Evolutionary conservation across 2,113 vertebrate genomes (phyloP), one percentile per base, ranked within the genome.

Genomic region (Dendrocopos noguchii): DNA sequence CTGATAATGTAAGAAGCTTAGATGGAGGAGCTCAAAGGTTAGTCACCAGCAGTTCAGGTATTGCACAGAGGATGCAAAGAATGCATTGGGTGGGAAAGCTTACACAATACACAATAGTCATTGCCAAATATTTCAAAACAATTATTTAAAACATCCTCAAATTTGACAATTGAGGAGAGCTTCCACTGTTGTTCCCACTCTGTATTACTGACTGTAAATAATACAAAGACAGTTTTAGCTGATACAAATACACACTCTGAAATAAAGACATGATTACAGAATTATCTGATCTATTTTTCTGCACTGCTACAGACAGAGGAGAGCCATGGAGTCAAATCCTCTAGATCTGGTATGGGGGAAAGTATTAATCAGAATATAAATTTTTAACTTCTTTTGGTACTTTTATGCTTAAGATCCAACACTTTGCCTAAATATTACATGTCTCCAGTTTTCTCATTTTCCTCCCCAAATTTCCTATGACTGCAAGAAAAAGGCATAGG

Each of bases 41-140:
- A 96, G 93, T 93, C 84, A 91, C 67, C 88, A 95, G 77, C 80
- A 93, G 94, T 94, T 98, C 92, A 96, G 79, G 93, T 97, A 91
- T 96, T 96, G 46, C 61, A 55, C 15, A 74, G 60, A 31, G 1
- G 1, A 80, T 59, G 15, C 3, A 1, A 80, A 72, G 42, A 63
- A 33, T 17, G 12, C 17, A 6, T 31, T 73, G 25, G 5, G 1
- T 39, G 7, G 12, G 24, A 57, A 72, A 56, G 19, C 25, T n/a
- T n/a, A n/a, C 66, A 90, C 61, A 88, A 74, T 16, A 18, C 12
- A 18, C 11, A 60, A 47, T 2, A 85, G n/a, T 39, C 13, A 20
- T 19, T 80, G 56, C 27, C 47, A 64, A 82, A 76, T 74, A 77
- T 64, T 83, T 64, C 68, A 44, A 89, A 89, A 63, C 8, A 60